phyloP scores from a whole-genome alignment of 2,888 invertebrate genomes.

The Xestia xanthographa region DNA sequence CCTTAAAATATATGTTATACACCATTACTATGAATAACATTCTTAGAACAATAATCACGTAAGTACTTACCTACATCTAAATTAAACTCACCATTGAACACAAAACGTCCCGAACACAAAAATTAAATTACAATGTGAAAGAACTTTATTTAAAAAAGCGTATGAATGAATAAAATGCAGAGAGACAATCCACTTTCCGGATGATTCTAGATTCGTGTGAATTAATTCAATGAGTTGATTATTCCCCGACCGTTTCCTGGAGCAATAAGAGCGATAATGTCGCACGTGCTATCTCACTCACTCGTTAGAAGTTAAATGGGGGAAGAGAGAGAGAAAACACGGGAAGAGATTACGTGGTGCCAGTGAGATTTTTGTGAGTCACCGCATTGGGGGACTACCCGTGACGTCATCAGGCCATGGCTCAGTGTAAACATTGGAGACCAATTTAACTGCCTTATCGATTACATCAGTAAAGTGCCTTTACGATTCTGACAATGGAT shows the following conservation, averaged over 20 bases:
- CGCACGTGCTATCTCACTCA: constrained; percentile 46
- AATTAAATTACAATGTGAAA: constrained; percentile 52
- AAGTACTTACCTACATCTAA: background rate
- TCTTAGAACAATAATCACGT: background rate
- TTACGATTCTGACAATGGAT: constrained; percentile 63
- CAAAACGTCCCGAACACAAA: constrained; percentile 26
- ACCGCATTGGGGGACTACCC: constrained; percentile 71
- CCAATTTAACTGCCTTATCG: constrained; percentile 70
- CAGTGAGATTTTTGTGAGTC: constrained; percentile 76
- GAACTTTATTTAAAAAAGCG: constrained; percentile 46
- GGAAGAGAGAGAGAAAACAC: constrained; percentile 37
- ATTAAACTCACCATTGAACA: constrained; percentile 29
- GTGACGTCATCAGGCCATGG: constrained; percentile 74
- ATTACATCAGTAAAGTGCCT: constrained; percentile 64
- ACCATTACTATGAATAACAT: background rate
- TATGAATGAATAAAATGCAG: constrained; percentile 61
- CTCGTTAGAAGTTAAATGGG: constrained; percentile 28
- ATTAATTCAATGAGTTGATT: constrained; percentile 78
- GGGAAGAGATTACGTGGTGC: constrained; percentile 60
- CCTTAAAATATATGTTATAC: background rate
- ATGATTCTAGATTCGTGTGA: constrained; percentile 69
- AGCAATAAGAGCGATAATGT: constrained; percentile 65
- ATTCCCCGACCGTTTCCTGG: constrained; percentile 71
- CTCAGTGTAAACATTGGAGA: constrained; percentile 69
- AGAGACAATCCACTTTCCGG: constrained; percentile 62